Evolutionary conservation across 1,140 invertebrate species (phyloP).

Genomic region (Heliothis virescens): DNA sequence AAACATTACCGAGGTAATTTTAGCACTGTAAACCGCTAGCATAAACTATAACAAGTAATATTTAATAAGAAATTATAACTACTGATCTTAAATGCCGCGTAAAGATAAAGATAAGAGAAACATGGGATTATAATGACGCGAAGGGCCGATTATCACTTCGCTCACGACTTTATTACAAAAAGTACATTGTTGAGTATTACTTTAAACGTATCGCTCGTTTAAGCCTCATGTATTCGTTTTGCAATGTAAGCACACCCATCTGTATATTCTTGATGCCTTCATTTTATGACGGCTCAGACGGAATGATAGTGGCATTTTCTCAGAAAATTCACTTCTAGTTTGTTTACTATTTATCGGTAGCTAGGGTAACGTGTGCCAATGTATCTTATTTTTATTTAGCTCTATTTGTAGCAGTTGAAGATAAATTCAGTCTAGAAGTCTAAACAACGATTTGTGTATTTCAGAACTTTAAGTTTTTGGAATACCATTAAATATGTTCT

Average conservation of each 20-base stretch:
- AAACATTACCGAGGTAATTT: too few species aligned
- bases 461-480: too few species aligned
- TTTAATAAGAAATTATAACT: conserved; percentile 37
- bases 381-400: too few species aligned
- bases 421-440: too few species aligned
- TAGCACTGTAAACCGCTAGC: neutral
- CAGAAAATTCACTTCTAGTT: neutral
- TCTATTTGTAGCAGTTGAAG: too few species aligned
- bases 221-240: conserved; percentile 1
- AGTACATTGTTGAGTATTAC: conserved; percentile 8
- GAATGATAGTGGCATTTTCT: neutral
- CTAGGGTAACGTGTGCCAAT: too few species aligned
- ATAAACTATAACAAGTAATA: neutral
- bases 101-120: conserved; percentile 26
- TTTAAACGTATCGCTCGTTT: neutral
- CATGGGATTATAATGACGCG: conserved; percentile 29
- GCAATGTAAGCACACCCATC: neutral
- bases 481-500: too few species aligned
- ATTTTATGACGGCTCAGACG: neutral
- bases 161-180: conserved; percentile 32
- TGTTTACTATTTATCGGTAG: too few species aligned
- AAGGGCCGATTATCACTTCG: conserved; percentile 35
- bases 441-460: too few species aligned
- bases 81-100: conserved; percentile 32
- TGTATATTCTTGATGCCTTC: neutral